These are phyloP conservation scores for Sclerurus mexicanus DNA, from an alignment of 2,113 vertebrate species.

Conservation along the genomic window DNA sequence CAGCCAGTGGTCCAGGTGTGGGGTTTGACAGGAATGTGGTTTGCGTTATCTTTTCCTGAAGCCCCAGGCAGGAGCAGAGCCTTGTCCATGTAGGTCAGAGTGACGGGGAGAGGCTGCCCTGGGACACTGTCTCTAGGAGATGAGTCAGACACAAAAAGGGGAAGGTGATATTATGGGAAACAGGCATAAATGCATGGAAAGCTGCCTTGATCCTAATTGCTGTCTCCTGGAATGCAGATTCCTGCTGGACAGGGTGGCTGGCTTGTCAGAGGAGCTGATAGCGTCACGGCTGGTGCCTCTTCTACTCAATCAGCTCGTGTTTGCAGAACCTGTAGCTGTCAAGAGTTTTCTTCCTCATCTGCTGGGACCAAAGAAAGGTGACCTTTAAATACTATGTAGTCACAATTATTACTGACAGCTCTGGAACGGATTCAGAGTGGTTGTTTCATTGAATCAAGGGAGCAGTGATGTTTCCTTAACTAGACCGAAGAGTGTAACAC, in stretches of 20 bases:
- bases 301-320: conserved; percentile 91
- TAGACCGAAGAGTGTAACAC: background rate
- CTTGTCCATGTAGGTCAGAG: background rate
- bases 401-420: background rate
- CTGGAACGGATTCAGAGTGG: background rate
- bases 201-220: background rate
- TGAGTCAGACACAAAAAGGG: background rate
- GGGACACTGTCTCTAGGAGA: background rate
- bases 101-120: background rate
- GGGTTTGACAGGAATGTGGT: background rate
- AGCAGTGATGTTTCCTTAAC: background rate
- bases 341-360: conserved; percentile 98
- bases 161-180: background rate
- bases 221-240: conserved; percentile 77
- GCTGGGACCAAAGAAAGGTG: conserved; percentile 91
- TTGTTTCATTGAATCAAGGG: background rate
- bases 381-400: conserved; percentile 17
- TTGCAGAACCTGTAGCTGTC: conserved; percentile 95
- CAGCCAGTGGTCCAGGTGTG: fast-evolving
- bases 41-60: background rate
- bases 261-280: conserved; percentile 88
- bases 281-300: conserved; percentile 89
- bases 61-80: background rate
- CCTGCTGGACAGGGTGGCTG: conserved; percentile 88
- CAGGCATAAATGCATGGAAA: background rate